Percentiles rank a stretch among this genome's conserved stretches.
Conservation (phyloP, 2,113 vertebrate species). For the Prionailurus bengalensis region DNA sequence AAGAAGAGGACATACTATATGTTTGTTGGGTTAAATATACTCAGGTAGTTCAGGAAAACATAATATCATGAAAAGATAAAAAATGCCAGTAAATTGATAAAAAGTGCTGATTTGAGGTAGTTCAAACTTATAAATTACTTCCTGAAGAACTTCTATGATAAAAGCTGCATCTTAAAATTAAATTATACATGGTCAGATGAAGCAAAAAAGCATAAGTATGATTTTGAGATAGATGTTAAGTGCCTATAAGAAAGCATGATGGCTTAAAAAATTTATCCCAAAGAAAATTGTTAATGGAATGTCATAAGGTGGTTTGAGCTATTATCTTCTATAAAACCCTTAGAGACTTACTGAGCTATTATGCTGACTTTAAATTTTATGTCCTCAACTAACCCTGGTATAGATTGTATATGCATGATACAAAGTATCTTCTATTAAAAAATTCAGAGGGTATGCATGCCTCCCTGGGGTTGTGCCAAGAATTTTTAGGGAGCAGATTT, state of each 20-base stretch:
- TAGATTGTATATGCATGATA: neutral
- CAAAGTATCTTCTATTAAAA: conserved; percentile 6
- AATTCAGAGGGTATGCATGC: neutral
- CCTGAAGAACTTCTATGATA: conserved; percentile 58
- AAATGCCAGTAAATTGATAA: conserved; percentile 41
- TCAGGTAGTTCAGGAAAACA: conserved; percentile 50
- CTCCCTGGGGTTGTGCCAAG: neutral
- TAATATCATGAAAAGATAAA: conserved; percentile 13
- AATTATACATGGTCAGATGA: conserved; percentile 48
- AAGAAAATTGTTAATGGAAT: conserved; percentile 55
- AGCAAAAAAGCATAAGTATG: neutral
- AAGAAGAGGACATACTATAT: neutral
- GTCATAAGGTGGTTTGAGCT: conserved; percentile 15
- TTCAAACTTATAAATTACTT: conserved; percentile 59
- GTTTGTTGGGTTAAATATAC: neutral
- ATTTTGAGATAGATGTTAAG: conserved; percentile 47
- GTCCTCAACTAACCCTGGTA: conserved; percentile 42
- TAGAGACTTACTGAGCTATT: neutral
- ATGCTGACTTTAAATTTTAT: conserved; percentile 5
- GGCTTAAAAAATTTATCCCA: conserved; percentile 1
- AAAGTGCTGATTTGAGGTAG: conserved; percentile 44
- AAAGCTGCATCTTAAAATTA: conserved; percentile 56
- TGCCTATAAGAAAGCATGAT: conserved; percentile 1
- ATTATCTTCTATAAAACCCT: neutral
- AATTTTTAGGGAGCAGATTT: conserved; percentile 44